phyloP scores from a whole-genome alignment of 2,888 invertebrate species.

The Dicycla oo region DNA sequence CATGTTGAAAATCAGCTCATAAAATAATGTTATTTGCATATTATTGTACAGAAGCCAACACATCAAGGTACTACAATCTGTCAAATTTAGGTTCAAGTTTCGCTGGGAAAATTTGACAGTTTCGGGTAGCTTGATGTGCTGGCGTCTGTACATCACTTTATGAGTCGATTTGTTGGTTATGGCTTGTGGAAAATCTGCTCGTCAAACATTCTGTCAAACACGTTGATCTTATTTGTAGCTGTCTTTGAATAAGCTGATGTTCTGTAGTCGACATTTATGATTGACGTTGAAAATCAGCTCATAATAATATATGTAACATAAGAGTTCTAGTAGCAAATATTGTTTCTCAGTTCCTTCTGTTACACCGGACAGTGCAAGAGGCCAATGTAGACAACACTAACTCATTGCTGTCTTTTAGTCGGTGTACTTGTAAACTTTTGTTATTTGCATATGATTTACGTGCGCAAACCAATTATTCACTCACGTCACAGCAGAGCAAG shows the following conservation, averaged over 20 bases:
- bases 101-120: too few relatives aligned
- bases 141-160: not conserved
- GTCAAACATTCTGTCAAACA: not conserved
- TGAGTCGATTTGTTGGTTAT: not conserved
- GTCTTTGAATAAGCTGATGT: slow-evolving; percentile 1
- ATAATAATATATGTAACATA: slow-evolving; percentile 10
- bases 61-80: too few relatives aligned
- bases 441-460: slow-evolving; percentile 57
- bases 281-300: slow-evolving; percentile 16
- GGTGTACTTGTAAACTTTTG: slow-evolving; percentile 39
- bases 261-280: slow-evolving; percentile 7
- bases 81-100: too few relatives aligned
- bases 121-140: too few relatives aligned
- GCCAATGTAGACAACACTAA: slow-evolving; percentile 29
- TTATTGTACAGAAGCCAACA: too few relatives aligned
- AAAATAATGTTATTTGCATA: not conserved
- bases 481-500: slow-evolving; percentile 58
- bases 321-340: slow-evolving; percentile 25
- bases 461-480: slow-evolving; percentile 66
- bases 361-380: not conserved
- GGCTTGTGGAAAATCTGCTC: not conserved
- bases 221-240: slow-evolving; percentile 16
- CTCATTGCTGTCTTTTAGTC: slow-evolving; percentile 28
- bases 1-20: not conserved
- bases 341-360: slow-evolving; percentile 4